A percentile compares a stretch with the other conserved stretches of the same genome.
Conservation (phyloP, 1,140 invertebrate species). For the Leptinotarsa undecemlineata region DNA sequence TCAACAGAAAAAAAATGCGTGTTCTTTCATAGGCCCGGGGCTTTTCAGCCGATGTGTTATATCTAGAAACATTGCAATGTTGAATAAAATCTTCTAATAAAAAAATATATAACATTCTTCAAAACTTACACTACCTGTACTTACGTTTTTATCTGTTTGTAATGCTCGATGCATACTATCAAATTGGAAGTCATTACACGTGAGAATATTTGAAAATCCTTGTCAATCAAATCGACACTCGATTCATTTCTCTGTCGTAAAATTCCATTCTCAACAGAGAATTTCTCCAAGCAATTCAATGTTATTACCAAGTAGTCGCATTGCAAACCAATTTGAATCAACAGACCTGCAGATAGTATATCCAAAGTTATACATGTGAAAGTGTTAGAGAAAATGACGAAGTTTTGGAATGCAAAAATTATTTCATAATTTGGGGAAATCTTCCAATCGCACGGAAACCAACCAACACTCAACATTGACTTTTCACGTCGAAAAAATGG, state of each 20-base stretch:
- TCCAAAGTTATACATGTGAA: not conserved
- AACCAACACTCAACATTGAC: not conserved
- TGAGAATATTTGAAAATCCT: not conserved
- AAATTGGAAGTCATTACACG: not conserved
- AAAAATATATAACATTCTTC: not conserved
- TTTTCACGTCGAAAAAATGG: not conserved
- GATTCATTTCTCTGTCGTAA: not conserved
- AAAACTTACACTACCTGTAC: not conserved
- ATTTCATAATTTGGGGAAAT: conserved; percentile 6
- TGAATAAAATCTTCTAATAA: no score
- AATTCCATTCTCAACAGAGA: not conserved
- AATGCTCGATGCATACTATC: not conserved
- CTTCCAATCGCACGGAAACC: conserved; percentile 22
- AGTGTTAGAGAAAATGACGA: not conserved
- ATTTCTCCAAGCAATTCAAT: not conserved
- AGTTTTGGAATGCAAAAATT: conserved; percentile 3
- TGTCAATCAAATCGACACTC: not conserved
- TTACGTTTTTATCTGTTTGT: not conserved
- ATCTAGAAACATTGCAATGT: no score
- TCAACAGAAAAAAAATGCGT: no score
- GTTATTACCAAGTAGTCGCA: conserved; percentile 13
- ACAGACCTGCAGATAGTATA: conserved; percentile 5
- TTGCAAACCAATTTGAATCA: conserved; percentile 10
- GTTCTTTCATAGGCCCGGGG: no score
- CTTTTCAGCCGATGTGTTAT: no score